A percentile compares a stretch with the other conserved stretches of the same genome.
These are phyloP conservation scores for Drosophila falleni DNA, from an alignment of 2,888 invertebrate genomes.

Conservation along the genomic window DNA sequence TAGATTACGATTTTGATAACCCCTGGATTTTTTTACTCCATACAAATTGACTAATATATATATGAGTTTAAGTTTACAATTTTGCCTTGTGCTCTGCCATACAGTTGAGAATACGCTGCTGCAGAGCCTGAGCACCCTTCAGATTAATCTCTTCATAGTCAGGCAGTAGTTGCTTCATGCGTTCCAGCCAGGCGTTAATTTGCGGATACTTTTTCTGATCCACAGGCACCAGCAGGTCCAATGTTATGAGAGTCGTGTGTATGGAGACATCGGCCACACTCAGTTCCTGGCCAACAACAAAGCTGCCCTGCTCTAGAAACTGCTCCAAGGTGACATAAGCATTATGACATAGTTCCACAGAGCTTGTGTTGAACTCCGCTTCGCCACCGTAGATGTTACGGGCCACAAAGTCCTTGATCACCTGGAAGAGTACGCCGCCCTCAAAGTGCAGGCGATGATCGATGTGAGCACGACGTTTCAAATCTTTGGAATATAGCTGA, in stretches of 20 bases:
- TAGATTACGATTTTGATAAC: too few species aligned
- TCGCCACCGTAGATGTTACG: constrained; percentile 82
- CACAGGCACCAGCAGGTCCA: constrained; percentile 83
- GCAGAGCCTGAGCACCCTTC: constrained; percentile 78
- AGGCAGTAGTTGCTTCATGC: constrained; percentile 78
- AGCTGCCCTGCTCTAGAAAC: constrained; percentile 78
- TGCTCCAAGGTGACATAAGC: constrained; percentile 83
- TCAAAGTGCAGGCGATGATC: constrained; percentile 87
- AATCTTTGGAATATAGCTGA: constrained; percentile 87
- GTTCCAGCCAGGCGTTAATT: constrained; percentile 78
- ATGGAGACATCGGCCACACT: constrained; percentile 86
- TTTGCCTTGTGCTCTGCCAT: constrained; percentile 72
- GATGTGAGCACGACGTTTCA: constrained; percentile 86
- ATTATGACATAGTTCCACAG: constrained; percentile 75
- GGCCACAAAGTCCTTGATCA: constrained; percentile 84
- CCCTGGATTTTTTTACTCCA: too few species aligned
- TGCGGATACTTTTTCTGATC: constrained; percentile 72
- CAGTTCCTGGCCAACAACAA: constrained; percentile 76
- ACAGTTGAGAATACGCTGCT: constrained; percentile 66
- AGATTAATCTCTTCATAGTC: constrained; percentile 82
- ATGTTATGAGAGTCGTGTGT: constrained; percentile 84
- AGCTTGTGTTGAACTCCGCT: constrained; percentile 72
- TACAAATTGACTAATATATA: too few species aligned
- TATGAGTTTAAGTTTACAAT: background rate
- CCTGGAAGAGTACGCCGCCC: constrained; percentile 86